Evolutionary conservation across 2,113 vertebrate genomes (phyloP).

Genomic region (Diphyllodes magnificus): DNA sequence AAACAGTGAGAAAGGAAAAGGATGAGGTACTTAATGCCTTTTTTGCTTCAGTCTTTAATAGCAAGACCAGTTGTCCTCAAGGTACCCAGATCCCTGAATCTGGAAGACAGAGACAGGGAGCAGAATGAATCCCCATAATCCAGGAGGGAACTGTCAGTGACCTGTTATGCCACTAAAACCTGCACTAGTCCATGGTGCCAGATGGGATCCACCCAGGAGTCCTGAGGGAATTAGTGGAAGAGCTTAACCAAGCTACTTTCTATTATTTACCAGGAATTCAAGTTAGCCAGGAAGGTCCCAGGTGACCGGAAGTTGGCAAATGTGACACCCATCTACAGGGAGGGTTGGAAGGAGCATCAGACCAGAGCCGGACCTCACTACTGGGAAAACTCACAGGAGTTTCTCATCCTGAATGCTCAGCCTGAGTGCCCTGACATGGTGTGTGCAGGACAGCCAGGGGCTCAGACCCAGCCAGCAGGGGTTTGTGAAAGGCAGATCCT

Average conservation of each 20-base stretch:
- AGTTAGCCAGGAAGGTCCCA: neutral
- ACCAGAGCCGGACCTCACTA: neutral
- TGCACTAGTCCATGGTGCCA: neutral
- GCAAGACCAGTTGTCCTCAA: neutral
- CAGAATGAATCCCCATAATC: neutral
- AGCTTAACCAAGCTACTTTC: neutral
- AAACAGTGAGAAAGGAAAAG: neutral
- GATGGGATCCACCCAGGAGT: neutral
- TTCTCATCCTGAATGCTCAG: neutral
- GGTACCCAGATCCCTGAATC: neutral
- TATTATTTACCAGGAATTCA: neutral
- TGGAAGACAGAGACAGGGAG: neutral
- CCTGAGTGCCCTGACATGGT: too few species aligned
- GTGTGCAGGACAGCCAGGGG: neutral
- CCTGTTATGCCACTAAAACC: too few species aligned
- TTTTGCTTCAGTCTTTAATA: neutral
- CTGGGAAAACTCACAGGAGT: neutral
- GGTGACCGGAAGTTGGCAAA: neutral
- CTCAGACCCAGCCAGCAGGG: neutral
- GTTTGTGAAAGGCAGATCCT: neutral
- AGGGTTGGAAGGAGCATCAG: neutral
- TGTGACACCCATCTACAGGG: neutral
- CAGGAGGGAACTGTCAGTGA: neutral
- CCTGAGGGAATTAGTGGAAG: neutral
- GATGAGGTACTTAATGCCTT: neutral